A percentile compares a stretch with the other conserved stretches of the same genome.
These are phyloP conservation scores for Aphrocallistes beatrix DNA, from an alignment of 37 sponge, comb jelly and placozoan genomes.

Conservation along the genomic window DNA sequence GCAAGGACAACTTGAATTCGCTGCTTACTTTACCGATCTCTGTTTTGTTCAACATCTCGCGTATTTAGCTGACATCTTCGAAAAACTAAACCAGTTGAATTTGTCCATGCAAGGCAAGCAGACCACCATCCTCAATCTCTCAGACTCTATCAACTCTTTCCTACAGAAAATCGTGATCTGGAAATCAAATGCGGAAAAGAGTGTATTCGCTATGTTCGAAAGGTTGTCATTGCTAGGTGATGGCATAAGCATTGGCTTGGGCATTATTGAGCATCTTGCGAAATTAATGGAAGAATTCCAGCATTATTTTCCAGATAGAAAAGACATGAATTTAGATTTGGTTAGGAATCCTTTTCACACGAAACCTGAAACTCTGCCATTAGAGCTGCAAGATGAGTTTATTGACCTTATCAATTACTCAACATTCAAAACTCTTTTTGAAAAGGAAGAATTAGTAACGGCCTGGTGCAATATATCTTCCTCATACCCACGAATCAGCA, in stretches of 20 bases:
- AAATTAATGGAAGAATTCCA: background rate
- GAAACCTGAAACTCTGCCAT: background rate
- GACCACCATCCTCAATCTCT: background rate
- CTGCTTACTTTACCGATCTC: background rate
- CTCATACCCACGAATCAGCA: conserved; percentile 11
- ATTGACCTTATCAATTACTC: background rate
- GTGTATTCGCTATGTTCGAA: background rate
- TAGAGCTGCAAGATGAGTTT: conserved; percentile 6
- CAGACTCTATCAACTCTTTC: background rate
- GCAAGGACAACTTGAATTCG: background rate
- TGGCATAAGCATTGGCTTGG: background rate
- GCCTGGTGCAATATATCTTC: background rate
- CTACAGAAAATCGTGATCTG: background rate
- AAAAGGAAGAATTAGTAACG: background rate
- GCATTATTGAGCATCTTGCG: background rate
- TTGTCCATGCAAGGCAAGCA: background rate
- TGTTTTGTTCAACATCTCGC: background rate
- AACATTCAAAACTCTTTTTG: background rate
- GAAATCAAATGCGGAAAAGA: background rate
- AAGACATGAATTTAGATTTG: conserved; percentile 10
- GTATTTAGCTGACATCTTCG: background rate
- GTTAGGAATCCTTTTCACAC: conserved; percentile 6
- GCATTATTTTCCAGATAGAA: background rate
- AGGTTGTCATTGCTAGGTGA: background rate
- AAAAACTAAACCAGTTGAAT: background rate